Conservation (phyloP, 2,888 invertebrate species). For the Salticus scenicus region DNA sequence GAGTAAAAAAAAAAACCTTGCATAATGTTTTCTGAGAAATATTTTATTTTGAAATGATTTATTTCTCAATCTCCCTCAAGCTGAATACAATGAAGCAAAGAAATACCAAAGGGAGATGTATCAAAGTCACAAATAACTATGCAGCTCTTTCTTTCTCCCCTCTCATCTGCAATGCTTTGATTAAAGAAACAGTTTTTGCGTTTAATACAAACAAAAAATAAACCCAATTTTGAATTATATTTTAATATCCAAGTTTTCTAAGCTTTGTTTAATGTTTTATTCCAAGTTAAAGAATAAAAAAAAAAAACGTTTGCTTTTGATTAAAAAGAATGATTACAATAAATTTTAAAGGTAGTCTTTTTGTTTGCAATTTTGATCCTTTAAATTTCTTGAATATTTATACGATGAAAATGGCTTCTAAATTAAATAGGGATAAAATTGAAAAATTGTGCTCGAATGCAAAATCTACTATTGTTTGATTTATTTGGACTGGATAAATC, state of each 20-base stretch:
- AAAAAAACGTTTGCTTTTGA: neutral
- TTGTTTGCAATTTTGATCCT: no score
- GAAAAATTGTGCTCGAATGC: no score
- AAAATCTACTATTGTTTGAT: no score
- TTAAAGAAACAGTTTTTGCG: constrained; percentile 25
- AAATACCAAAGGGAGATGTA: constrained; percentile 26
- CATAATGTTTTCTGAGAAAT: neutral
- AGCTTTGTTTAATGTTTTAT: neutral
- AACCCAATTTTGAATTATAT: neutral
- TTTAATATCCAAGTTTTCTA: neutral
- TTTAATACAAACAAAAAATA: constrained; percentile 1
- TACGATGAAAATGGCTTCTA: no score
- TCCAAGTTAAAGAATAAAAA: neutral
- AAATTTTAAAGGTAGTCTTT: no score
- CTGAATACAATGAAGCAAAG: constrained; percentile 19
- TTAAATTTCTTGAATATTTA: no score
- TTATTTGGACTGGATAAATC: no score
- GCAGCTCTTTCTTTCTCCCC: neutral
- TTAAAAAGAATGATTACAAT: no score
- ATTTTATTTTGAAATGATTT: constrained; percentile 34
- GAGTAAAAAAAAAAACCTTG: neutral
- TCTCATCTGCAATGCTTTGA: constrained; percentile 34
- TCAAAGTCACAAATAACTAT: constrained; percentile 50
- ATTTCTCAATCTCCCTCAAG: constrained; percentile 43
- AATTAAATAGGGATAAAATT: no score